These are phyloP conservation scores for Scaptomyza parva DNA, from an alignment of 2,888 invertebrate species.

Conservation along the genomic window DNA sequence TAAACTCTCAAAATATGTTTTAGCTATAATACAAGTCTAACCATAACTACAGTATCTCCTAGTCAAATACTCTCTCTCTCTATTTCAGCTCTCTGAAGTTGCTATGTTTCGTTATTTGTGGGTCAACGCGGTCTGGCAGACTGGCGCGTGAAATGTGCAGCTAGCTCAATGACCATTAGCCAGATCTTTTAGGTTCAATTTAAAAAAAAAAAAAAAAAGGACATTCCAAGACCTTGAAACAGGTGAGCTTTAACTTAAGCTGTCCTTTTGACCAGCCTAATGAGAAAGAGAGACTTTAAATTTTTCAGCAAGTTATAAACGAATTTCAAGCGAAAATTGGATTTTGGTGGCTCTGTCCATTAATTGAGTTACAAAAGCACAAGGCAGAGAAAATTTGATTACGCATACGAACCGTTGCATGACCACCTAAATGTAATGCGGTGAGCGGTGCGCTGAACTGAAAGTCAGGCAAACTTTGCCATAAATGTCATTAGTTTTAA, in stretches of 20 bases:
- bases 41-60: too few species aligned
- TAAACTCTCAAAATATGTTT: too few species aligned
- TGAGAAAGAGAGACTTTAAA: conserved; percentile 36
- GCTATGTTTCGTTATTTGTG: conserved; percentile 43
- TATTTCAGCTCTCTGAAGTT: background rate
- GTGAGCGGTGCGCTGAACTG: conserved; percentile 3
- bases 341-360: conserved; percentile 25
- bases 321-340: conserved; percentile 54
- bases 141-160: conserved; percentile 27
- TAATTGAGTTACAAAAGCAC: conserved; percentile 68
- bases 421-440: conserved; percentile 34
- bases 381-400: conserved; percentile 61
- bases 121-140: conserved; percentile 53
- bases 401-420: conserved; percentile 66
- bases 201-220: too few species aligned
- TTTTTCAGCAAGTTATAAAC: conserved; percentile 48
- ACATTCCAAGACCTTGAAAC: conserved; percentile 5
- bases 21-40: too few species aligned
- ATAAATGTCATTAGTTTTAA: conserved; percentile 72
- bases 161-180: conserved; percentile 63
- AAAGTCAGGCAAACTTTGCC: conserved; percentile 51
- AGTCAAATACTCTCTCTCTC: too few species aligned
- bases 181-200: conserved; percentile 52
- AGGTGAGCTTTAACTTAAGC: conserved; percentile 43
- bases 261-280: conserved; percentile 45